Evolutionary conservation across 2,113 vertebrate genomes (phyloP).

Genomic region (Pycnonotus jocosus): DNA sequence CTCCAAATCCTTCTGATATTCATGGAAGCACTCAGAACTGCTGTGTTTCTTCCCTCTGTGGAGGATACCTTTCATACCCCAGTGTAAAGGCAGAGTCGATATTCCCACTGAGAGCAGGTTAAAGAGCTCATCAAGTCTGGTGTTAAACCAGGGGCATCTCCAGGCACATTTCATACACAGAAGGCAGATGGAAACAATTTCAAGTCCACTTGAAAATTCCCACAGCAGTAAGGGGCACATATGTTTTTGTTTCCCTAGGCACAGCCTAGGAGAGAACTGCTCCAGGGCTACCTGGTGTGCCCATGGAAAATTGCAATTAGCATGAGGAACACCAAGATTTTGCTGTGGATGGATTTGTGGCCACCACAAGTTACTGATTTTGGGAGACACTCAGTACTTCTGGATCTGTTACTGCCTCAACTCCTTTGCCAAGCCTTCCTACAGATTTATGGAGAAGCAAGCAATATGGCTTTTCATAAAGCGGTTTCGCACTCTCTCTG

Average conservation of each 20-base stretch:
- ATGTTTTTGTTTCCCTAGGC: background rate
- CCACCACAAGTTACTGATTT: background rate
- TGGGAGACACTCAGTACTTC: background rate
- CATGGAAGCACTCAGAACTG: background rate
- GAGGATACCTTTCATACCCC: background rate
- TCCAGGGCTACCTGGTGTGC: background rate
- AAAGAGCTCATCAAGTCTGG: background rate
- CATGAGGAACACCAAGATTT: background rate
- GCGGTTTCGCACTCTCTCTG: background rate
- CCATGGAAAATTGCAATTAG: background rate
- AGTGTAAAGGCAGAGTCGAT: background rate
- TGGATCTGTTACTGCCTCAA: background rate
- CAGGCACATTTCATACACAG: background rate
- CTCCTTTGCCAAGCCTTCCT: background rate
- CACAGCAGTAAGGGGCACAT: background rate
- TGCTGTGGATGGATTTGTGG: background rate
- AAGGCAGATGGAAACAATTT: slow-evolving; percentile 5
- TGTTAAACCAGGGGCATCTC: background rate
- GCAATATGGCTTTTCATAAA: background rate
- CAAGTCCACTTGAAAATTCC: background rate
- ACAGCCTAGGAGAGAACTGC: background rate
- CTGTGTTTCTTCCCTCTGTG: background rate
- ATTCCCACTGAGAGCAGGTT: background rate
- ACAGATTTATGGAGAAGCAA: background rate
- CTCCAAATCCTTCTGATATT: background rate